phyloP scores from a whole-genome alignment of 2,113 vertebrate genomes.

The Eretmochelys imbricata region DNA sequence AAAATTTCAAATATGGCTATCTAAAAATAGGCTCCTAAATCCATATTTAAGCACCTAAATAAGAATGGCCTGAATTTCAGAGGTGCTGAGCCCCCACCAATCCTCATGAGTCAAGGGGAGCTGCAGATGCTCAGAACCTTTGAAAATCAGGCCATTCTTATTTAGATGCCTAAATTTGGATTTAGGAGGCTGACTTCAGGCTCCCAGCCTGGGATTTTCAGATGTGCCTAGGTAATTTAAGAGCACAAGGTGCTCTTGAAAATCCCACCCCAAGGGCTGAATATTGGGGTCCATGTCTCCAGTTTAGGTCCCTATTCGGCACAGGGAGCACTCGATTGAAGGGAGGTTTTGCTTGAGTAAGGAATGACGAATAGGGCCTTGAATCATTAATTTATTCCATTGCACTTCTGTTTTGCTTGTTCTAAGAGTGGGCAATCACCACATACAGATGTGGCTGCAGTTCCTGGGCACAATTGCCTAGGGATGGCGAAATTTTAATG shows the following conservation, averaged over 20 bases:
- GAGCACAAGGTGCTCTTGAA: background rate
- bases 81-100: background rate
- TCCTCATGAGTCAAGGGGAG: background rate
- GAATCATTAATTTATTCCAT: constrained; percentile 55
- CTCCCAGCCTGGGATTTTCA: background rate
- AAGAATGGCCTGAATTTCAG: background rate
- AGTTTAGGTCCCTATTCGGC: constrained; percentile 35
- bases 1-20: constrained; percentile 17
- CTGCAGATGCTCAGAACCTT: background rate
- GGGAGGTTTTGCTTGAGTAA: constrained; percentile 1
- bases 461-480: constrained; percentile 14
- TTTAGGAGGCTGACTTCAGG: background rate
- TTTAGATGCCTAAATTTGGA: no score
- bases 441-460: background rate
- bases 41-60: background rate
- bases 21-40: background rate
- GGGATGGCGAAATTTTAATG: constrained; percentile 5
- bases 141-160: background rate
- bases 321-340: constrained; percentile 21
- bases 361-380: constrained; percentile 46
- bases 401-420: constrained; percentile 38
- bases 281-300: constrained; percentile 1
- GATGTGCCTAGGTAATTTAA: background rate
- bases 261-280: constrained; percentile 18
- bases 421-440: constrained; percentile 47